phyloP scores from a whole-genome alignment of 2,797 vertebrate genomes.

The Notolepis coatsorum region DNA sequence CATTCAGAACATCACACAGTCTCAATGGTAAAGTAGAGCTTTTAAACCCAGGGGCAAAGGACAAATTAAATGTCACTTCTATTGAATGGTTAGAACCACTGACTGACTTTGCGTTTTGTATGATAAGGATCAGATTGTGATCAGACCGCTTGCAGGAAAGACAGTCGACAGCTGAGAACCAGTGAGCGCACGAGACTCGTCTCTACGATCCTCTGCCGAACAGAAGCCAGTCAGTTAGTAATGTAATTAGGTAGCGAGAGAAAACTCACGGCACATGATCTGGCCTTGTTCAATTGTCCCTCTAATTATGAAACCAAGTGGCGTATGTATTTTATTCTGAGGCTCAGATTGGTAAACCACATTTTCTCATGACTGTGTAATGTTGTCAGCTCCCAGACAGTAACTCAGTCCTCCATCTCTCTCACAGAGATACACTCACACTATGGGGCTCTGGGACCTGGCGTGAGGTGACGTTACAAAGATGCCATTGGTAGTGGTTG shows the following conservation, averaged over 20 bases:
- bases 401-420: no score
- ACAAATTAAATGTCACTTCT: no score
- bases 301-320: conserved; percentile 63
- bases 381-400: no score
- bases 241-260: conserved; percentile 41
- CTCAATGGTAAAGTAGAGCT: no score
- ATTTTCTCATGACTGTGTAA: no score
- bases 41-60: no score
- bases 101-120: not conserved
- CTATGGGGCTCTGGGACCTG: no score
- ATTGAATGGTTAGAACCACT: not conserved
- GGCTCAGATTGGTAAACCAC: conserved; percentile 62
- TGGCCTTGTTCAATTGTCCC: conserved; percentile 30
- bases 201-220: conserved; percentile 12
- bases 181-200: not conserved
- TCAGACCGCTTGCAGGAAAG: not conserved
- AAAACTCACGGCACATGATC: conserved; percentile 64
- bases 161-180: not conserved
- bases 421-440: no score
- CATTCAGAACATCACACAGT: no score
- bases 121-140: conserved; percentile 3
- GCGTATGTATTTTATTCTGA: conserved; percentile 61
- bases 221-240: conserved; percentile 36
- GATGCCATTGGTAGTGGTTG: no score
- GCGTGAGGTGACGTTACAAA: no score